These are phyloP conservation scores for Silurus meridionalis DNA, from an alignment of 2,113 vertebrate species.

Conservation along the genomic window DNA sequence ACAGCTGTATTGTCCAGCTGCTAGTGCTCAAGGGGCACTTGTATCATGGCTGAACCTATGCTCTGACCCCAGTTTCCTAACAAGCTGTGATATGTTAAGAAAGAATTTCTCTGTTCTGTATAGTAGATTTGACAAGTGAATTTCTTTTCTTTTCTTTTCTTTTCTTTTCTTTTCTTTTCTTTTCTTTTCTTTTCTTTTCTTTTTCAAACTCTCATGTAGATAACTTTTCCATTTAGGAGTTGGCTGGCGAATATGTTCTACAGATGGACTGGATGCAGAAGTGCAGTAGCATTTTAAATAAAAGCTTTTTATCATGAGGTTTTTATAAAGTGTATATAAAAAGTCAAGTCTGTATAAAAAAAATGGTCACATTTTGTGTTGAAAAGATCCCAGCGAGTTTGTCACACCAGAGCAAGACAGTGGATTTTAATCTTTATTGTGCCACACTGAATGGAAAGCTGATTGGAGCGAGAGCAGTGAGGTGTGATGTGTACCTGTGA, in stretches of 20 bases:
- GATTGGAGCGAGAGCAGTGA: constrained; percentile 37
- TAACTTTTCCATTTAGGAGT: neutral
- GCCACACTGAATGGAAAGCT: constrained; percentile 22
- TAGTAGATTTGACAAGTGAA: too few relatives aligned
- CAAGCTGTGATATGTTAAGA: too few relatives aligned
- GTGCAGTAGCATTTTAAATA: neutral
- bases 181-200: too few relatives aligned
- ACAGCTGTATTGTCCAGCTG: too few relatives aligned
- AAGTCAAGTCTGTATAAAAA: neutral
- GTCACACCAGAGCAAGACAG: neutral
- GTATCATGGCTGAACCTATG: too few relatives aligned
- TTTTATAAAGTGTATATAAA: neutral
- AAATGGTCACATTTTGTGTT: neutral
- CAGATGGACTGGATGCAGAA: neutral
- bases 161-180: too few relatives aligned
- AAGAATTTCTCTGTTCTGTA: too few relatives aligned
- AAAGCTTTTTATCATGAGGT: neutral
- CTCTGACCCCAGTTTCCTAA: too few relatives aligned
- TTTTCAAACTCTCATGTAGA: neutral
- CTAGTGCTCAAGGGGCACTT: too few relatives aligned
- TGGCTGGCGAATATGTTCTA: neutral
- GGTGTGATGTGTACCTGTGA: constrained; percentile 52
- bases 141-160: too few relatives aligned
- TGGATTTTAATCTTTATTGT: constrained; percentile 29
- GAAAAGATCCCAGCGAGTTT: neutral